A percentile compares a stretch with the other conserved stretches of the same genome.
phyloP scores from a whole-genome alignment of 2,797 vertebrate species.

The Tachyglossus aculeatus region DNA sequence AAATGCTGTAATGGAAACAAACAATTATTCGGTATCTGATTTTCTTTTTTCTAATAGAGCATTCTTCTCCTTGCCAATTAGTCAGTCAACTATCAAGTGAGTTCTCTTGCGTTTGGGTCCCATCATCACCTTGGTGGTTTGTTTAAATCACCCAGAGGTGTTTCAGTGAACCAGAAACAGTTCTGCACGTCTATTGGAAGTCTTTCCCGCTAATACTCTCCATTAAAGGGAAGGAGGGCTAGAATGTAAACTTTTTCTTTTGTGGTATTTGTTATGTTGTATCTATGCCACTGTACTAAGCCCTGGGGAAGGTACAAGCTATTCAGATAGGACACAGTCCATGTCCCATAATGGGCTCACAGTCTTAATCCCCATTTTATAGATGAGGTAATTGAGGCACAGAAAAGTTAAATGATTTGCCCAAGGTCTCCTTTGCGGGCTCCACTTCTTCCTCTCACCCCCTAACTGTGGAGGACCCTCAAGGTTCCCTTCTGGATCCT shows the following conservation, averaged over 20 bases:
- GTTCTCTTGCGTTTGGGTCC: background rate
- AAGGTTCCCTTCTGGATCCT: too few species aligned
- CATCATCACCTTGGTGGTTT: background rate
- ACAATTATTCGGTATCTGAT: background rate
- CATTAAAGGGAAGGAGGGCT: background rate
- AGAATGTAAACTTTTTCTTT: too few species aligned
- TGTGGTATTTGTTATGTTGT: background rate
- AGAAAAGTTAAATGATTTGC: too few species aligned
- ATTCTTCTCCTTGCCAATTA: background rate
- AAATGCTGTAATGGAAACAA: background rate
- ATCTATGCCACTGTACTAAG: background rate
- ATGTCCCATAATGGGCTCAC: too few species aligned
- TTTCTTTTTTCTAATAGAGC: background rate
- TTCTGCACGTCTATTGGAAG: background rate
- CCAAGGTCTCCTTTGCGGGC: too few species aligned
- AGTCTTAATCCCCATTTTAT: too few species aligned
- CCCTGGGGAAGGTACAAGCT: too few species aligned
- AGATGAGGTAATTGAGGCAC: too few species aligned
- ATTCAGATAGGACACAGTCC: too few species aligned
- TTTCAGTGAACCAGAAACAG: background rate
- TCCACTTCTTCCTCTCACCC: too few species aligned
- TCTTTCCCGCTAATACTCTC: background rate
- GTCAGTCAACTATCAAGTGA: background rate
- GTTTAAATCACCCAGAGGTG: background rate
- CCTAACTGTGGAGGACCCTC: too few species aligned